Evolutionary conservation across 1,140 invertebrate species (phyloP).

Genomic region (Drosophila tristis): DNA sequence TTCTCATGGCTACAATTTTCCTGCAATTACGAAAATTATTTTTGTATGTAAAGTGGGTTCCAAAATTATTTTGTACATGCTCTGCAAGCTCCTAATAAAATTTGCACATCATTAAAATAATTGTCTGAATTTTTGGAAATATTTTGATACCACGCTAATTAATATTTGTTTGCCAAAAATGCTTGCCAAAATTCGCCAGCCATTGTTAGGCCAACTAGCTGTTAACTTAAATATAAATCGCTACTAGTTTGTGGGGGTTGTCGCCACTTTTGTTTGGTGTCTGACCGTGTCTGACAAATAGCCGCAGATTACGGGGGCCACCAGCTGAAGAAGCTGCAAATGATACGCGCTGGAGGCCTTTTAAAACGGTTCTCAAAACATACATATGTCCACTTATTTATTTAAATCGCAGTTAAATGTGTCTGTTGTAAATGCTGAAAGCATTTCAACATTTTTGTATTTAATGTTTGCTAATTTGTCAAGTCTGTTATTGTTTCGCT

Average conservation of each 20-base stretch:
- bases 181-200: not conserved
- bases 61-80: not conserved
- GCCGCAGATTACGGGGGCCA: conserved; percentile 45
- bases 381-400: conserved; percentile 22
- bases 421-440: conserved; percentile 25
- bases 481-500: conserved; percentile 42
- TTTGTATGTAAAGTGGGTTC: not conserved
- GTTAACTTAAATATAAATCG: conserved; percentile 69
- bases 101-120: too few relatives aligned
- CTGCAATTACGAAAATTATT: not conserved
- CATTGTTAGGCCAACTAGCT: conserved; percentile 34
- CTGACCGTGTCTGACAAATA: conserved; percentile 46
- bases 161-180: not conserved
- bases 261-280: conserved; percentile 29
- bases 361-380: conserved; percentile 62
- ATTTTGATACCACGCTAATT: not conserved
- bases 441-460: conserved; percentile 35
- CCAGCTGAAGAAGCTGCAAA: conserved; percentile 30
- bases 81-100: too few relatives aligned
- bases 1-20: not conserved
- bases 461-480: conserved; percentile 66
- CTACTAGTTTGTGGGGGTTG: conserved; percentile 36
- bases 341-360: conserved; percentile 51
- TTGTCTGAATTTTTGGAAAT: not conserved
- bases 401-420: conserved; percentile 28